Evolutionary conservation across 2,888 invertebrate genomes (phyloP).

Genomic region (Drosophila aldrichi): DNA sequence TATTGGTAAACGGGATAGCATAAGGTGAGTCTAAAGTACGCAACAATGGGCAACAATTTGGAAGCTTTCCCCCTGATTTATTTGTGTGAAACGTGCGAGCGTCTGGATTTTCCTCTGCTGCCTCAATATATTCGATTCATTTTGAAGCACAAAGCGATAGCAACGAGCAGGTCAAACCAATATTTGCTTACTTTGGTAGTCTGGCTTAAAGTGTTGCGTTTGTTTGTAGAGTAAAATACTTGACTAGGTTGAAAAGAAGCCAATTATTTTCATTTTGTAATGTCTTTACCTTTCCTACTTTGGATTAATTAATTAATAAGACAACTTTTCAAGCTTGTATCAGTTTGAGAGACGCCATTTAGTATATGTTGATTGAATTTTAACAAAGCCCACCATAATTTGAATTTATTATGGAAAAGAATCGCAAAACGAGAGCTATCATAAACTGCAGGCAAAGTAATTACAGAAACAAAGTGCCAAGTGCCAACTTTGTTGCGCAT

Average conservation of each 20-base stretch:
- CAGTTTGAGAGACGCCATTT: neutral
- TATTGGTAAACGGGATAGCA: slow-evolving; percentile 34
- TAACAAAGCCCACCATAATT: neutral
- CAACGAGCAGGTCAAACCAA: slow-evolving; percentile 6
- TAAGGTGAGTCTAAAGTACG: slow-evolving; percentile 49
- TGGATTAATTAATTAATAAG: neutral
- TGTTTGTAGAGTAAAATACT: neutral
- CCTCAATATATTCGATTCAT: slow-evolving; percentile 38
- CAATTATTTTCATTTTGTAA: neutral
- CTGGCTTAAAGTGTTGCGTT: neutral
- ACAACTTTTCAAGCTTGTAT: neutral
- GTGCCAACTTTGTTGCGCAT: slow-evolving; percentile 22
- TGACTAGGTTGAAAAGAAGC: no score
- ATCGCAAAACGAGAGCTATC: neutral
- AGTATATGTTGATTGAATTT: no score
- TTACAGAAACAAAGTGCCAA: slow-evolving; percentile 1
- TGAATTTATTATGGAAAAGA: neutral
- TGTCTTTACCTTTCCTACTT: neutral
- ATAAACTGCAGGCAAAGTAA: slow-evolving; percentile 22
- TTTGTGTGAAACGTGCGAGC: slow-evolving; percentile 63
- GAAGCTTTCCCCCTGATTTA: slow-evolving; percentile 71
- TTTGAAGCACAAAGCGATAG: slow-evolving; percentile 7
- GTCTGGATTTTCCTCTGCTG: slow-evolving; percentile 6
- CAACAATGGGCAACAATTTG: slow-evolving; percentile 72
- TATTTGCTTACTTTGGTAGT: slow-evolving; percentile 17